phyloP scores from a whole-genome alignment of 2,888 invertebrate species.

The Neocrepidodera transversa region DNA sequence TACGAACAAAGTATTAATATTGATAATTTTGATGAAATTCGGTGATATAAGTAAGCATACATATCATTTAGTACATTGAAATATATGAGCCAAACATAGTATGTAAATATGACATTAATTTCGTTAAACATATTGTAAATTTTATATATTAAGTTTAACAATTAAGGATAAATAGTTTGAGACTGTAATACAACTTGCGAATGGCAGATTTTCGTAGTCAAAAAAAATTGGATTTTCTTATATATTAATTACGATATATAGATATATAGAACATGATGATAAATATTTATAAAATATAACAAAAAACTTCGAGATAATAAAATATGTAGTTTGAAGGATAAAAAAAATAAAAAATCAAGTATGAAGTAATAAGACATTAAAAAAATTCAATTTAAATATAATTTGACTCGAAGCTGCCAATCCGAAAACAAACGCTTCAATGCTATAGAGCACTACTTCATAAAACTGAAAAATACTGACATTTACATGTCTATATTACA shows the following conservation, averaged over 20 bases:
- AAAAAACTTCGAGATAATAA: too few species aligned
- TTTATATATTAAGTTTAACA: conserved; percentile 43
- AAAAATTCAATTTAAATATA: too few species aligned
- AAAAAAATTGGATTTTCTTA: conserved; percentile 7
- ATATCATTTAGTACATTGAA: conserved; percentile 47
- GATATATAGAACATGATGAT: too few species aligned
- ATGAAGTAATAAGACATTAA: too few species aligned
- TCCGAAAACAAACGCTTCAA: conserved; percentile 45
- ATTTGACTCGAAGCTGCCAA: neutral
- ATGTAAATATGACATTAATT: conserved; percentile 51
- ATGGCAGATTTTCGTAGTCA: conserved; percentile 10
- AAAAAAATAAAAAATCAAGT: neutral
- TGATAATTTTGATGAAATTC: conserved; percentile 29
- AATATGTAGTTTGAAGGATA: too few species aligned
- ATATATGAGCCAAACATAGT: conserved; percentile 50
- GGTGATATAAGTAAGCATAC: conserved; percentile 45
- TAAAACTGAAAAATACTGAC: conserved; percentile 33
- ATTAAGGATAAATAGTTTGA: conserved; percentile 39
- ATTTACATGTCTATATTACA: conserved; percentile 39
- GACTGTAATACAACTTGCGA: conserved; percentile 36
- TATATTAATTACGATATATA: too few species aligned
- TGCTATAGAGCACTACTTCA: conserved; percentile 36
- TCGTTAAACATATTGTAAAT: conserved; percentile 49
- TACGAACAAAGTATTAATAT: too few species aligned
- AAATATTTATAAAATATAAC: neutral